These are phyloP conservation scores for Sarcophaga rosellei DNA, from an alignment of 2,888 invertebrate species.

Conservation along the genomic window DNA sequence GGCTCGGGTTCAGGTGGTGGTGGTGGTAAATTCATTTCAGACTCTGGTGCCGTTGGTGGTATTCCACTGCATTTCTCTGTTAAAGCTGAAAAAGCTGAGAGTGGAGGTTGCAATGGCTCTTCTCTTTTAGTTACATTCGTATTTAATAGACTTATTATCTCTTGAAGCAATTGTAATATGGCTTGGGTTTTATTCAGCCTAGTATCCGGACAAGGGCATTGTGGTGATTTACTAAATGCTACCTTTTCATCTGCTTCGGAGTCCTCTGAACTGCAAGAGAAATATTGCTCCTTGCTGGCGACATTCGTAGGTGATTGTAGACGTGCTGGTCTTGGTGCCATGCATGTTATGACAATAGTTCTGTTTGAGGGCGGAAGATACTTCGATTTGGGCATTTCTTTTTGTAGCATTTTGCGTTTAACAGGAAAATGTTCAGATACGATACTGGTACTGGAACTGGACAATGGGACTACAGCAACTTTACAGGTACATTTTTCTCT, in stretches of 20 bases:
- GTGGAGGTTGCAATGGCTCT: background rate
- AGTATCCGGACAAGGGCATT: too few species aligned
- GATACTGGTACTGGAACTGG: conserved; percentile 27
- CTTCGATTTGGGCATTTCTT: background rate
- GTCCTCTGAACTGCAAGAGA: conserved; percentile 59
- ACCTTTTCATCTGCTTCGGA: conserved; percentile 11
- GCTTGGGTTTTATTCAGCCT: conserved; percentile 24
- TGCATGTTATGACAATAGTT: background rate
- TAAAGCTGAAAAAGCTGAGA: background rate
- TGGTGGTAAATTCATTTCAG: background rate
- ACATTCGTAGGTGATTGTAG: background rate
- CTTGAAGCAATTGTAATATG: conserved; percentile 64
- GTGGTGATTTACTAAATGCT: background rate
- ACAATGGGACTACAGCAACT: background rate
- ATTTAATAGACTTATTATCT: conserved; percentile 64
- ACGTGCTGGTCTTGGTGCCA: background rate
- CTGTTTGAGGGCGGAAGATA: background rate
- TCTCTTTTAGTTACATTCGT: conserved; percentile 39
- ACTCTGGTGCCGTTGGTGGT: background rate
- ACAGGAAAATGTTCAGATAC: conserved; percentile 27
- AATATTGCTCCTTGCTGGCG: conserved; percentile 37
- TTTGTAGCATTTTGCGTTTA: background rate
- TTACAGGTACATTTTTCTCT: conserved; percentile 33
- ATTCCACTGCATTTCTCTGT: background rate
- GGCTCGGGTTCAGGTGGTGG: background rate